Conservation (phyloP, 1,140 invertebrate species). For the Gonioctena quinquepunctata region DNA sequence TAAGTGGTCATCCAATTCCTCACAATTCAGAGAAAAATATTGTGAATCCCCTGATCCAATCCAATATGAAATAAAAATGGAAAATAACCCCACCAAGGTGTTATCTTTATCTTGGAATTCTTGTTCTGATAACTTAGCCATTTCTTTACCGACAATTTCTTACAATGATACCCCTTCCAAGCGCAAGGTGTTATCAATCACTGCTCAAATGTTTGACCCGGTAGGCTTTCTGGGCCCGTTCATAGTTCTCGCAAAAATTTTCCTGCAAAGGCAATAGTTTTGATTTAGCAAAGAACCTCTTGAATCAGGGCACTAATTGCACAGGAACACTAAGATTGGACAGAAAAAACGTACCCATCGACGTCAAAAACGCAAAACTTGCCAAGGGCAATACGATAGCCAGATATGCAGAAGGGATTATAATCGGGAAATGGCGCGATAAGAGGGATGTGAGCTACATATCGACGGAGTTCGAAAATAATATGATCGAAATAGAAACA, state of each 20-base stretch:
- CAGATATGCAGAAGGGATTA: too few species aligned
- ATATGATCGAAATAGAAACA: too few species aligned
- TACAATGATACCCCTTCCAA: slow-evolving; percentile 23
- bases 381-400: too few species aligned
- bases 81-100: slow-evolving; percentile 5
- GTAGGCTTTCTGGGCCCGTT: slow-evolving; percentile 34
- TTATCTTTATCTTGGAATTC: slow-evolving; percentile 9
- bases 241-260: slow-evolving; percentile 30
- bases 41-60: background rate
- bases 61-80: slow-evolving; percentile 6
- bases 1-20: slow-evolving; percentile 21
- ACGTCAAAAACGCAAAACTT: too few species aligned
- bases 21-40: background rate
- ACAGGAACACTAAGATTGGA: too few species aligned
- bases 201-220: slow-evolving; percentile 36
- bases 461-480: too few species aligned
- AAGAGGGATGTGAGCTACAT: too few species aligned
- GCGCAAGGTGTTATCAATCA: background rate
- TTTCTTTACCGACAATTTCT: slow-evolving; percentile 38
- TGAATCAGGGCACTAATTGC: too few species aligned
- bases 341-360: too few species aligned
- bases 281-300: slow-evolving; percentile 24
- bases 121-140: background rate
- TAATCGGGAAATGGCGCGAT: too few species aligned
- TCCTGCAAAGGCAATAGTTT: slow-evolving; percentile 36